Evolutionary conservation across 23 tunicate genomes (phyloP).

Genomic region (Botrylloides violaceus): DNA sequence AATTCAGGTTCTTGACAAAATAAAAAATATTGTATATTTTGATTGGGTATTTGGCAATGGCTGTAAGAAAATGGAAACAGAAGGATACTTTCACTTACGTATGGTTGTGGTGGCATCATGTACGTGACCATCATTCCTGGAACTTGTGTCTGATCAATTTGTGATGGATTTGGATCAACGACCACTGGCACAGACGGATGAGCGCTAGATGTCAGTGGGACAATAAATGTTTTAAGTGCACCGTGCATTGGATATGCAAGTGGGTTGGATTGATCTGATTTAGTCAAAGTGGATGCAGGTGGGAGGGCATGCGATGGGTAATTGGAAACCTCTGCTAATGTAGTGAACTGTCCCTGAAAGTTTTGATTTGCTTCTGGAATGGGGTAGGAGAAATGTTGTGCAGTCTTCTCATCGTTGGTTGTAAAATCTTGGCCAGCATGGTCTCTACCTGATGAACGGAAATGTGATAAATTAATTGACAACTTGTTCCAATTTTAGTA

Average conservation of each 20-base stretch:
- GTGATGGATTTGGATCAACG: not conserved
- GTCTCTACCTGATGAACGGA: not conserved
- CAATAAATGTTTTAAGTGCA: not conserved
- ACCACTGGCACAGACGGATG: constrained; percentile 2
- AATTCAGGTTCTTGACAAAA: too few relatives aligned
- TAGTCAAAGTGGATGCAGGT: constrained; percentile 15
- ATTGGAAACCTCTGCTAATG: not conserved
- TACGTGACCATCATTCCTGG: constrained; percentile 20
- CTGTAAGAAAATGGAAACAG: too few relatives aligned
- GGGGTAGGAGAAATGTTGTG: constrained; percentile 9
- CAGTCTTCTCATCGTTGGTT: not conserved
- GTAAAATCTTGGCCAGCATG: not conserved
- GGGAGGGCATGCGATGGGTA: not conserved
- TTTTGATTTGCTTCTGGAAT: not conserved
- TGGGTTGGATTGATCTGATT: not conserved
- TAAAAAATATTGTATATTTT: too few relatives aligned
- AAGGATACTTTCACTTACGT: not conserved
- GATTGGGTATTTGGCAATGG: too few relatives aligned
- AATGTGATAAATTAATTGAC: too few relatives aligned
- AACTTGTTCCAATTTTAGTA: too few relatives aligned
- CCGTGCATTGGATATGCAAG: constrained; percentile 12
- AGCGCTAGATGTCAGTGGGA: constrained; percentile 16
- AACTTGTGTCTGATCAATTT: not conserved
- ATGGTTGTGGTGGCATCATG: constrained; percentile 10
- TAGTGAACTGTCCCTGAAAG: not conserved